Evolutionary conservation across 2,888 invertebrate genomes (phyloP), one percentile per base, ranked within the genome.

Genomic region (Microplitis deprimator): DNA sequence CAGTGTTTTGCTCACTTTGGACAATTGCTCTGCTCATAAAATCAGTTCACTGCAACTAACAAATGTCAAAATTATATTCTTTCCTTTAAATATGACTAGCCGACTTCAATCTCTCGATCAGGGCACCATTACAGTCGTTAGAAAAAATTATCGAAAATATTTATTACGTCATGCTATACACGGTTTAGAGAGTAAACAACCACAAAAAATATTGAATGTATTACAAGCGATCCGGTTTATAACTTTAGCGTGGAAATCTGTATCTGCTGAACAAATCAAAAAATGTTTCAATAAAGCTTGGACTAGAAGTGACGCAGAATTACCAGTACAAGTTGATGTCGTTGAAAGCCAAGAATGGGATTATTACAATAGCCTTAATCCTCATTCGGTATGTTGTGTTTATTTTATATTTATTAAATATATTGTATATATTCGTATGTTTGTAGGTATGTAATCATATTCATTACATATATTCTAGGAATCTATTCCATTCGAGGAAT

Each of bases 201-300:
- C 29, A 17, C 65, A 65, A 65, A 20, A 65, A 65, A 6, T 29
- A 65, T 65, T 65, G 65, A 65, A 65, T 29, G 65, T 65, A 65
- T 65, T 65, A 65, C 65, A 65, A 65, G 65, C 65, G 29, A 65
- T 65, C 6, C 65, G 65, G 65, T 65, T 65, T 65, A 65, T 65
- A 7, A 20, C 29, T 65, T 65, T 17, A 65, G 65, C 65, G 65
- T 65, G 65, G 65, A 65, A 65, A 29, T 65, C 65, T 65, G 65
- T 65, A 64, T 64, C 64, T 64, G 64, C 64, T 64, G 64, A 64
- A 64, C 64, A 64, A 64, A 64, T 64, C 20, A 64, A 64, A 16
- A 64, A 64, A 64, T 64, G 64, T 64, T 64, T 64, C 64, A 64
- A 64, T 64, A 64, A 64, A 64, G 64, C 64, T 64, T 64, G 64